Base-by-base conservation (phyloP, 2,113 vertebrate species). In the Hemichromis elongatus region DNA sequence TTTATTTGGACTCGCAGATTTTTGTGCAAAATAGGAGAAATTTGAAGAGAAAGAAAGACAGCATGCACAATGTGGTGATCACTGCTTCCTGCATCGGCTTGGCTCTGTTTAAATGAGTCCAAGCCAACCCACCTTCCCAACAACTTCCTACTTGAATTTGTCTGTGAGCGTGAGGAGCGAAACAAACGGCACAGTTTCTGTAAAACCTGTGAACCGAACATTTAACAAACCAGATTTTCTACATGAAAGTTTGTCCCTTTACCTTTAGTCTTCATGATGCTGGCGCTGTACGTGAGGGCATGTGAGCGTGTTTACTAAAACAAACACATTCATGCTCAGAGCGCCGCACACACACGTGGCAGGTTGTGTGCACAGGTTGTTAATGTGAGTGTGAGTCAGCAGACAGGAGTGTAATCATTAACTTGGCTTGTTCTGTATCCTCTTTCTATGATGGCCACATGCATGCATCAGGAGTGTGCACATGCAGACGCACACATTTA, bases 331-430 rank as follows among this genome's bases (percentile, higher is more conserved):
- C 40, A 73, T 11, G 66, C 40, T 47, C 68, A 0, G 16, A 14
- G 63, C 73, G 70, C 42, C 37, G 1, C 7, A 42, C 52, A 55
- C 53, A 30, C 3, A 35, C 12, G 16, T 9, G 5, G 42, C 77
- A 45, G 66, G 21, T 42, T 66, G 42, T 77, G 79, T 70, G 37
- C 59, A 83, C 59, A 68, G 37, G 9, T 54, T 37, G 59, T 37
- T 50, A 47, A 45, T 73, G 66, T 21, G 12, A 70, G 52, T 10
- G 70, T 52, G 73, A 89, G 52, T 79, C 79, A 54, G 81, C 85
- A 86, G 66, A 78, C 24, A 50, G 10, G 53, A 5, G 42, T 37
- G 73, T 87, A 90, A 91, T 90, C 40, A 88, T 88, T 79, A 87
- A 82, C 84, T 66, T 28, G 5, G 35, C 77, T 77, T 1, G 9